Conservation (phyloP, 2,797 vertebrate species). For the Lophius americanus region DNA sequence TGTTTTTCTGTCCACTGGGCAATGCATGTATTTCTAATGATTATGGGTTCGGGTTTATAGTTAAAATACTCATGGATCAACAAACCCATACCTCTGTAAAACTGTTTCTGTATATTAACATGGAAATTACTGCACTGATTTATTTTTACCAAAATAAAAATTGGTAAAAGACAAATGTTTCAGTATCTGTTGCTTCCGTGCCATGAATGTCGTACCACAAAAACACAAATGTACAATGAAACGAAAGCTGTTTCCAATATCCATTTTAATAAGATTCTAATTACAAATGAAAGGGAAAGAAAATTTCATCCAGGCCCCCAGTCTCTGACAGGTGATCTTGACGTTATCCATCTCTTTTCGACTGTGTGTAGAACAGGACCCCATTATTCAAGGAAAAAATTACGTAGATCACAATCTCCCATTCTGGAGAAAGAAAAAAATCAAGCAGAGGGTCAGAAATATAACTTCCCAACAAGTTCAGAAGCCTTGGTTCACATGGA, state of each 20-base stretch:
- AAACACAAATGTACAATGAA: not conserved
- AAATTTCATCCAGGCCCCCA: constrained; percentile 43
- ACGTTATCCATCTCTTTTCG: constrained; percentile 46
- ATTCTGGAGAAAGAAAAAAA: constrained; percentile 55
- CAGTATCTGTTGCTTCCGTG: constrained; percentile 10
- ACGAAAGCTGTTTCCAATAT: constrained; percentile 15
- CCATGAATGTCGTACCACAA: not conserved
- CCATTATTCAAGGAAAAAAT: constrained; percentile 30
- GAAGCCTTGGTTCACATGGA: no score
- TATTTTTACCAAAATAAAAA: constrained; percentile 66
- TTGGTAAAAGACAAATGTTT: constrained; percentile 25
- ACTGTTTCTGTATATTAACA: constrained; percentile 44
- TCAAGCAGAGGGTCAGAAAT: not conserved
- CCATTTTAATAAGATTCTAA: constrained; percentile 67
- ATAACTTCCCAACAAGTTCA: not conserved
- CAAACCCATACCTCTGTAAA: constrained; percentile 58
- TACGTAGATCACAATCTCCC: constrained; percentile 46
- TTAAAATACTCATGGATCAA: constrained; percentile 22
- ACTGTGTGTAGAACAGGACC: constrained; percentile 27
- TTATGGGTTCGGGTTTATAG: constrained; percentile 35
- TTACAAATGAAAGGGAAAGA: constrained; percentile 63
- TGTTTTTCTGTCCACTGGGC: constrained; percentile 1
- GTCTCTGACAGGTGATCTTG: constrained; percentile 24
- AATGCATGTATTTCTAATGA: constrained; percentile 58
- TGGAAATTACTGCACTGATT: constrained; percentile 32